Evolutionary conservation across 2,888 invertebrate genomes (phyloP).

Genomic region (Eudasyphora cyanicolor): DNA sequence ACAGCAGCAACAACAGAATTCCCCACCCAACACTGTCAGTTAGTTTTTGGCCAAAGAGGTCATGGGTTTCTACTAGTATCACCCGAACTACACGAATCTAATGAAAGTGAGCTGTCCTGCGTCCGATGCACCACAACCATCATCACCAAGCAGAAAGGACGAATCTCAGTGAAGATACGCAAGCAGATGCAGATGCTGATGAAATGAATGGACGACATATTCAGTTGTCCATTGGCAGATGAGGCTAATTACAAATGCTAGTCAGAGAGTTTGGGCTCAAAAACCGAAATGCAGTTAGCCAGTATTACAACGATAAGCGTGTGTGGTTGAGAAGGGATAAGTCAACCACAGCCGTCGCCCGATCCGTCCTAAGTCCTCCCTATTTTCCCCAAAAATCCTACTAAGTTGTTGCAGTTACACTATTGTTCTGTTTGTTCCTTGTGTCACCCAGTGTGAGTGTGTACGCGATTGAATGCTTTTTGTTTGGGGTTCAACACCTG

Average conservation of each 20-base stretch:
- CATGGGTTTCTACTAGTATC: constrained; percentile 62
- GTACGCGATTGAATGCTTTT: too few species aligned
- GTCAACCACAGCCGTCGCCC: constrained; percentile 37
- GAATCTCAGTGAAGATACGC: not conserved
- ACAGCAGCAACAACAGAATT: constrained; percentile 69
- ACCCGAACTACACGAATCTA: constrained; percentile 36
- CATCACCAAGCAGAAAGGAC: not conserved
- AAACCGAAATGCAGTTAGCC: constrained; percentile 44
- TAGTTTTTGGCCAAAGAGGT: constrained; percentile 62
- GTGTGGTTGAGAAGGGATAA: constrained; percentile 16
- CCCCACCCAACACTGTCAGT: constrained; percentile 61
- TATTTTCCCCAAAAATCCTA: not conserved
- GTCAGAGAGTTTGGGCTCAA: constrained; percentile 56
- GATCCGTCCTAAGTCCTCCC: constrained; percentile 35
- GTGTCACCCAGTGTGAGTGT: too few species aligned
- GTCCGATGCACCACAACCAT: not conserved
- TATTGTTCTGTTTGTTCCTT: constrained; percentile 33
- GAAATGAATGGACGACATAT: constrained; percentile 22
- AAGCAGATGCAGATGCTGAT: constrained; percentile 14
- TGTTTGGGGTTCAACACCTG: not conserved
- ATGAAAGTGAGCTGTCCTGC: not conserved
- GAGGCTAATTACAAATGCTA: constrained; percentile 59
- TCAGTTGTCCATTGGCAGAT: too few species aligned
- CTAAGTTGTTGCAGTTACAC: not conserved
- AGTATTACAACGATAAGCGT: constrained; percentile 35